These are phyloP conservation scores for Andrena hattorfiana DNA, from an alignment of 2,888 invertebrate genomes.

Conservation along the genomic window DNA sequence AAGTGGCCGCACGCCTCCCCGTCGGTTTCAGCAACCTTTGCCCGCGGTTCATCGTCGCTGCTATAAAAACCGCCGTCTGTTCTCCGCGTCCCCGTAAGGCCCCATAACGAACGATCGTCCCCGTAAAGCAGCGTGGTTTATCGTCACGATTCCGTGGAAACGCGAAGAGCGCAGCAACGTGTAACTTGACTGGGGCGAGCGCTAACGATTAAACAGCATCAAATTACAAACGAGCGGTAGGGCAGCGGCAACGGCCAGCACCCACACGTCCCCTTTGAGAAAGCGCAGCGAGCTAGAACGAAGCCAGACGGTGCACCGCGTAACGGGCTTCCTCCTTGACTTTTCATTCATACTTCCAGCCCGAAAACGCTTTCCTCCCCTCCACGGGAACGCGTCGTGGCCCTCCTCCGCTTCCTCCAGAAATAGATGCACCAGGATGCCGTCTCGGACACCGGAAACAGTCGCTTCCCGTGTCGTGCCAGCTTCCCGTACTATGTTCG, in stretches of 20 bases:
- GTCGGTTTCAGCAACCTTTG: too few species aligned
- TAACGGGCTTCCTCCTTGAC: slow-evolving; percentile 51
- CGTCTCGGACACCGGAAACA: slow-evolving; percentile 63
- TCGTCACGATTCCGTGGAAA: slow-evolving; percentile 39
- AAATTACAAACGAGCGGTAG: slow-evolving; percentile 50
- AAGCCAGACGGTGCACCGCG: slow-evolving; percentile 45
- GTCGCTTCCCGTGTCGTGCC: slow-evolving; percentile 61
- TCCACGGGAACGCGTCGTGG: not conserved
- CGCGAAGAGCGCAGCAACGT: slow-evolving; percentile 13
- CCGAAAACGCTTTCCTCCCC: slow-evolving; percentile 29
- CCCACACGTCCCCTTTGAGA: slow-evolving; percentile 60
- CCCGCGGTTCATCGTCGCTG: not conserved
- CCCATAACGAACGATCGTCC: slow-evolving; percentile 5
- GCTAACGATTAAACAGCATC: slow-evolving; percentile 55
- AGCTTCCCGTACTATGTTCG: slow-evolving; percentile 50
- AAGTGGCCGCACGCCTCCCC: too few species aligned
- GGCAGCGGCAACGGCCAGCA: slow-evolving; percentile 30
- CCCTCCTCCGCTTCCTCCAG: slow-evolving; percentile 43
- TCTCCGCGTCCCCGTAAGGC: not conserved
- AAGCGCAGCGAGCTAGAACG: slow-evolving; percentile 58
- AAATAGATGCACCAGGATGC: slow-evolving; percentile 67
- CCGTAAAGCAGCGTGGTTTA: slow-evolving; percentile 31
- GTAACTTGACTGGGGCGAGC: slow-evolving; percentile 30
- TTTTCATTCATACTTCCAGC: slow-evolving; percentile 62
- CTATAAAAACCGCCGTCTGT: not conserved